These are phyloP conservation scores for Sericinus montela DNA, from an alignment of 2,888 invertebrate species.

Conservation along the genomic window DNA sequence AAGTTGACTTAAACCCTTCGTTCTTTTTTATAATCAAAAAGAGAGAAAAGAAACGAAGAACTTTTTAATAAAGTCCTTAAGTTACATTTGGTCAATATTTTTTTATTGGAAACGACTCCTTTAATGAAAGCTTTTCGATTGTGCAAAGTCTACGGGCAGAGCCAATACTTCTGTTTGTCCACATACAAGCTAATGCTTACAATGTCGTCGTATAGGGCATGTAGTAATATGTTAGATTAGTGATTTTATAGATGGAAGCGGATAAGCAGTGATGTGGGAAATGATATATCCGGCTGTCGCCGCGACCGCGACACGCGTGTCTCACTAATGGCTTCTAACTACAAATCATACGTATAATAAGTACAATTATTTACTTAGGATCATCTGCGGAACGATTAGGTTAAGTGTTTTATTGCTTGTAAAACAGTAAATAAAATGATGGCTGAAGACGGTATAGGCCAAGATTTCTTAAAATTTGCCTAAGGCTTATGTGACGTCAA, in stretches of 20 bases:
- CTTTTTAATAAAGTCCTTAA: not conserved
- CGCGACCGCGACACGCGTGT: not conserved
- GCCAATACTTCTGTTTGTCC: not conserved
- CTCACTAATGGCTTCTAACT: not conserved
- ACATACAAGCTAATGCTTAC: not conserved
- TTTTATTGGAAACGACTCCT: not conserved
- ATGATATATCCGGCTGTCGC: conserved; percentile 44
- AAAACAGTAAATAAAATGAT: too few species aligned
- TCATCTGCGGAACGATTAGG: too few species aligned
- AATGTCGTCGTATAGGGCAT: conserved; percentile 8
- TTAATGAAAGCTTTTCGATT: not conserved
- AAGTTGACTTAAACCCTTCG: too few species aligned
- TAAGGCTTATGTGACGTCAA: too few species aligned
- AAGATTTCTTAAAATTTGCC: too few species aligned
- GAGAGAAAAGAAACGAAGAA: not conserved
- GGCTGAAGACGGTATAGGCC: too few species aligned
- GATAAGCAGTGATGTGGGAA: conserved; percentile 36
- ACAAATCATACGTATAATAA: not conserved
- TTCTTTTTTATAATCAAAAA: not conserved
- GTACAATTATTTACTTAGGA: not conserved
- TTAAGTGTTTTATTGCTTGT: too few species aligned
- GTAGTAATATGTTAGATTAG: not conserved
- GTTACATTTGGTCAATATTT: not conserved
- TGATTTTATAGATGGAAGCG: conserved; percentile 19
- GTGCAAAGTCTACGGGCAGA: not conserved